phyloP scores from a whole-genome alignment of 2,797 vertebrate genomes.

The Phyllotis vaccarum region DNA sequence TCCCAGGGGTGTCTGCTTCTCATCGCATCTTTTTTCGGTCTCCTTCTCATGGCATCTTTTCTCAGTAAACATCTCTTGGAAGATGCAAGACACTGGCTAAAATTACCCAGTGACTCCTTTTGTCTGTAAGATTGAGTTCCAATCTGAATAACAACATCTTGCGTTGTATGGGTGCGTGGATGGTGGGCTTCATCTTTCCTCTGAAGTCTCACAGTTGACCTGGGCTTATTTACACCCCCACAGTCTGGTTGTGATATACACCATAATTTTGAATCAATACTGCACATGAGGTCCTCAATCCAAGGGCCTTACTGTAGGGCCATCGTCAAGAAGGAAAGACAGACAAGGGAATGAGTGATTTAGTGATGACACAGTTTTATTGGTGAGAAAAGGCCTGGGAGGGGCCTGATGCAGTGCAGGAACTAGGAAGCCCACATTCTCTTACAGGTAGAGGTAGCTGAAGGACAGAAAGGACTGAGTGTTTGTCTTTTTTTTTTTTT shows the following conservation, averaged over 20 bases:
- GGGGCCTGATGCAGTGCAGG: neutral
- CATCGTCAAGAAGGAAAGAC: neutral
- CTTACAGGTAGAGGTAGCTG: neutral
- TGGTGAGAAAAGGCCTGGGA: neutral
- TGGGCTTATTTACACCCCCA: neutral
- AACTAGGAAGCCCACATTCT: neutral
- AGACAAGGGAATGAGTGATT: neutral
- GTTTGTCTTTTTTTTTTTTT: neutral
- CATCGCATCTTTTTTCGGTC: neutral
- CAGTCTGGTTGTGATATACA: neutral
- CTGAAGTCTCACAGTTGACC: neutral
- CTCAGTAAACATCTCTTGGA: neutral
- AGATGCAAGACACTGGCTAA: slow-evolving; percentile 12
- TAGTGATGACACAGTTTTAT: neutral
- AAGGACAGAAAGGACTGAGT: neutral
- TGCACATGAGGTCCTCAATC: neutral
- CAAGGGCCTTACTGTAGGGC: neutral
- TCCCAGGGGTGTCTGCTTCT: neutral
- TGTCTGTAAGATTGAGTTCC: neutral
- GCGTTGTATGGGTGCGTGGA: neutral
- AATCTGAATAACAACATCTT: neutral
- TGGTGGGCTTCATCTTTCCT: neutral
- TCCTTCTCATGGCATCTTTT: neutral
- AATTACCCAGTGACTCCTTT: neutral
- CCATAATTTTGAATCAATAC: rapidly evolving